Evolutionary conservation across 2,888 invertebrate species (phyloP).

Genomic region (Macrosiphum euphorbiae): DNA sequence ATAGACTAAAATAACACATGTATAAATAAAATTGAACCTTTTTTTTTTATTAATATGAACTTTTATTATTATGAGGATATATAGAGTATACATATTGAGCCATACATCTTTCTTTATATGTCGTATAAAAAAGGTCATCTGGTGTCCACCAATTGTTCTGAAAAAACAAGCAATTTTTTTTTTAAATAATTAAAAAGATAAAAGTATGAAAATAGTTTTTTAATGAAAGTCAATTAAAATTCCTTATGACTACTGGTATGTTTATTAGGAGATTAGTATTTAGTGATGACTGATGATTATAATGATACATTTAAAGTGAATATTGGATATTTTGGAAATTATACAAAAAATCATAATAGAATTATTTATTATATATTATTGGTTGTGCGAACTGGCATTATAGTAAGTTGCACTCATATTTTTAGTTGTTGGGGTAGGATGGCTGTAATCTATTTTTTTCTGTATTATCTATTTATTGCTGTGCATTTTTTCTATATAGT

Average conservation of each 20-base stretch:
- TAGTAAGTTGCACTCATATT: too few relatives aligned
- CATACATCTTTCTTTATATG: neutral
- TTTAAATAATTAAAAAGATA: neutral
- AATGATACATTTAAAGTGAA: too few relatives aligned
- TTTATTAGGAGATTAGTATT: neutral
- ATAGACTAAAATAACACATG: neutral
- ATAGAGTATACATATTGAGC: neutral
- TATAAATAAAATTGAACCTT: neutral
- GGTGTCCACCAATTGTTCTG: conserved; percentile 60
- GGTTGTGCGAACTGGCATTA: too few relatives aligned
- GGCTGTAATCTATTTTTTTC: too few relatives aligned
- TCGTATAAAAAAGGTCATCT: conserved; percentile 32
- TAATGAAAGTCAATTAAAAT: neutral
- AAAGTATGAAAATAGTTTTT: neutral
- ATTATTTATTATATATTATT: too few relatives aligned
- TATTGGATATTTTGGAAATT: too few relatives aligned
- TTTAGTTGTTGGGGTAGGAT: too few relatives aligned
- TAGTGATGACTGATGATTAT: neutral
- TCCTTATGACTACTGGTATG: neutral
- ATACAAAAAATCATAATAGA: too few relatives aligned
- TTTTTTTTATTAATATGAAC: conserved; percentile 39
- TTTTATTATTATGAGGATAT: conserved; percentile 2
- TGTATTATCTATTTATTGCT: too few relatives aligned
- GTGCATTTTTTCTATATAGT: too few relatives aligned
- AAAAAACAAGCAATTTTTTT: neutral